Base-by-base conservation (phyloP, 1,140 invertebrate species). In the Leptonema lineaticorne region DNA sequence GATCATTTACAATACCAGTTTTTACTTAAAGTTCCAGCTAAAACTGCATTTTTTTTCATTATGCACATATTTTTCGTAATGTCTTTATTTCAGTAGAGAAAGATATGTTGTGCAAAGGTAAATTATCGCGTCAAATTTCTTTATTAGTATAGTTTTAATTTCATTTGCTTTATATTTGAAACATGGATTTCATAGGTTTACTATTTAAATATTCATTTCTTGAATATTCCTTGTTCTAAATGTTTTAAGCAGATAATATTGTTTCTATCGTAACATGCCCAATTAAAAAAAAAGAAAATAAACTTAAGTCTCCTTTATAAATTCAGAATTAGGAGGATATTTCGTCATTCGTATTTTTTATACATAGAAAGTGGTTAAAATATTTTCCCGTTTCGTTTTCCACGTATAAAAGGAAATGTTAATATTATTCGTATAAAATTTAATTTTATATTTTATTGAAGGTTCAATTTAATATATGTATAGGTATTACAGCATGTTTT, bases 401-500 rank as follows among this genome's bases (percentile, higher is more conserved):
- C n/a, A n/a, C n/a, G n/a, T n/a, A n/a, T 48, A 18, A 63, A 53
- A 63, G 41, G 41, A 41, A 37, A 53, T 57, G 60, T 58, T 16
- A 45, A 48, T 53, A 53, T 53, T 26, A 26, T 22, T 53, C 20
- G 24, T 24, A 53, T 53, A 24, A 53, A 24, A 53, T 53, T 22
- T 53, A 53, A 53, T 53, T 53, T 53, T 24, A 20, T 26, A 8
- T 53, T 41, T 62, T 24, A 3, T 62, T 62, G 59, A 62, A 62
- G 59, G 59, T 62, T 11, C 45, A 37, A 60, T 26, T 60, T 37
- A n/a, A n/a, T n/a, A n/a, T 60, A 60, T 60, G 30, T 37, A 9
- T 30, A 57, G 53, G 27, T 62, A 30, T 62, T 45, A 11, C 50
- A 64, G 41, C 50, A 27, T 64, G 26, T 50, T 48, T 64, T 53